These are phyloP conservation scores for Rapana venosa DNA, from an alignment of 2,888 invertebrate species.

Conservation along the genomic window DNA sequence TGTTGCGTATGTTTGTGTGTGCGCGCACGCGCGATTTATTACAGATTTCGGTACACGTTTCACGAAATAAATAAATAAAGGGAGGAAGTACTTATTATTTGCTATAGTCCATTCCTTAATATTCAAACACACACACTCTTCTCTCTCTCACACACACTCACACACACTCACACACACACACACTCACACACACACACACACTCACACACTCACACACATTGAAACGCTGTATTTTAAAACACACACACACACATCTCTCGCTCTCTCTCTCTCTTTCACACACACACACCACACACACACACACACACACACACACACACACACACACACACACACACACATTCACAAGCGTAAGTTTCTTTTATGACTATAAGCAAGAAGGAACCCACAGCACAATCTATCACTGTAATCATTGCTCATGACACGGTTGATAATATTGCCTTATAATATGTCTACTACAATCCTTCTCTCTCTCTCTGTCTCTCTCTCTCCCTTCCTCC, in stretches of 20 bases:
- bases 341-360: too few relatives aligned
- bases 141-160: neutral
- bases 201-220: neutral
- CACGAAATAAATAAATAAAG: neutral
- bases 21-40: too few relatives aligned
- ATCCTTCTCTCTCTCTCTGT: neutral
- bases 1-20: too few relatives aligned
- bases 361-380: too few relatives aligned
- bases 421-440: too few relatives aligned
- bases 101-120: too few relatives aligned
- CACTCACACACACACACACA: neutral
- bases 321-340: neutral
- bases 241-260: constrained; percentile 4
- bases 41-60: neutral
- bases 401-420: too few relatives aligned
- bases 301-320: neutral
- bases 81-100: too few relatives aligned
- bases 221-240: too few relatives aligned
- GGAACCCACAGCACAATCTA: too few relatives aligned
- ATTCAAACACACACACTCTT: neutral
- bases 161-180: constrained; percentile 7
- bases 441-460: neutral
- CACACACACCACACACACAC: constrained; percentile 9
- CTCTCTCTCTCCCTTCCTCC: constrained; percentile 3
- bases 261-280: too few relatives aligned